Evolutionary conservation across 2,888 invertebrate genomes (phyloP).

Genomic region (Escarpia spicata): DNA sequence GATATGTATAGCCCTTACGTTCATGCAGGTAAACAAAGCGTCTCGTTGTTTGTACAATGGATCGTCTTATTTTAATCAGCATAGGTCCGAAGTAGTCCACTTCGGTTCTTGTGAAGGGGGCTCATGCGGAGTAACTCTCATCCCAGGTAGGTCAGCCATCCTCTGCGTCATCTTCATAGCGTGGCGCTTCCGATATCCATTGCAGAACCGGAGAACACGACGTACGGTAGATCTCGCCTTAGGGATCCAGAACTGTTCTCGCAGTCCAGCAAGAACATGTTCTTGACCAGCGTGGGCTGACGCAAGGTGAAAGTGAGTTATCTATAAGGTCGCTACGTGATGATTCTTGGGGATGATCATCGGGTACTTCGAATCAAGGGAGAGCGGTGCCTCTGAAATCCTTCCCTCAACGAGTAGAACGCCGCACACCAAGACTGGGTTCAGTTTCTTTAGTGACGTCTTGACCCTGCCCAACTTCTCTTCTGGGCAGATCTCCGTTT

Average conservation of each 20-base stretch:
- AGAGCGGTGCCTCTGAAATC: too few relatives aligned
- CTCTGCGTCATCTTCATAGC: not conserved
- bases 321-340: not conserved
- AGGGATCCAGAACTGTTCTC: not conserved
- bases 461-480: not conserved
- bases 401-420: too few relatives aligned
- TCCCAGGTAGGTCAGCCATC: not conserved
- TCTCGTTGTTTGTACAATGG: not conserved
- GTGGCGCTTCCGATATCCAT: not conserved
- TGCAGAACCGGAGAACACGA: not conserved
- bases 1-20: too few relatives aligned
- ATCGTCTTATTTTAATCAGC: too few relatives aligned
- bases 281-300: conserved; percentile 8
- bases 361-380: too few relatives aligned
- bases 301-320: not conserved
- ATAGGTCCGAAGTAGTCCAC: not conserved
- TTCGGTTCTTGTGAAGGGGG: too few relatives aligned
- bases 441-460: not conserved
- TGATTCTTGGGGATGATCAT: too few relatives aligned
- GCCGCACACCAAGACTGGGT: not conserved
- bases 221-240: not conserved
- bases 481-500: not conserved
- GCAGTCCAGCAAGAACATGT: not conserved
- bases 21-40: not conserved
- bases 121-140: not conserved